A percentile compares a stretch with the other conserved stretches of the same genome.
phyloP scores from a whole-genome alignment of 2,797 vertebrate species.

The Paratrypauchen microcephalus region DNA sequence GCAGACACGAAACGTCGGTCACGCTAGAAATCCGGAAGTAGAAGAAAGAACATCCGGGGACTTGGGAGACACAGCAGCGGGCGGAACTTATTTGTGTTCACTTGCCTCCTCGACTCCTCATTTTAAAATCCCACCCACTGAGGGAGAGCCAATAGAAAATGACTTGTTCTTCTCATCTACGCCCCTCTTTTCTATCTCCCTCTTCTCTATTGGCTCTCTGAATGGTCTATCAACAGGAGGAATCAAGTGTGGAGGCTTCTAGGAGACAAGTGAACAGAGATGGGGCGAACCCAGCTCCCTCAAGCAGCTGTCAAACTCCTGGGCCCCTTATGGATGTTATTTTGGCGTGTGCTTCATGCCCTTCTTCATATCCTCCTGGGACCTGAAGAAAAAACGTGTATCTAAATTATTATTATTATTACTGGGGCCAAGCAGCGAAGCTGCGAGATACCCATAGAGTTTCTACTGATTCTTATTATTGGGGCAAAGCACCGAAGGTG shows the following conservation, averaged over 20 bases:
- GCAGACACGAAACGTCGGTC: slow-evolving; percentile 86
- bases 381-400: too few species aligned
- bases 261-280: background rate
- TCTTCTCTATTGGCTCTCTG: background rate
- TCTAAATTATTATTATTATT: too few species aligned
- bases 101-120: background rate
- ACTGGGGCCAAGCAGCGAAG: too few species aligned
- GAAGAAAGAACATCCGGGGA: slow-evolving; percentile 23
- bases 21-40: slow-evolving; percentile 75
- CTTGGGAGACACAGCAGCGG: background rate
- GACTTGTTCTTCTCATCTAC: too few species aligned
- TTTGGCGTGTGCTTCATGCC: too few species aligned
- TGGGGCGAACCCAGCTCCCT: background rate
- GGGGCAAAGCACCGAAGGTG: too few species aligned
- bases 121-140: background rate
- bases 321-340: background rate
- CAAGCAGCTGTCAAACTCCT: background rate
- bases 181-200: background rate
- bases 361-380: too few species aligned
- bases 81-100: too few species aligned
- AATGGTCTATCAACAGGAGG: background rate
- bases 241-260: background rate
- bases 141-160: background rate
- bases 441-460: too few species aligned
- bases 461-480: too few species aligned